Conservation (phyloP, 2,888 invertebrate species). For the Trachelus iudaicus region DNA sequence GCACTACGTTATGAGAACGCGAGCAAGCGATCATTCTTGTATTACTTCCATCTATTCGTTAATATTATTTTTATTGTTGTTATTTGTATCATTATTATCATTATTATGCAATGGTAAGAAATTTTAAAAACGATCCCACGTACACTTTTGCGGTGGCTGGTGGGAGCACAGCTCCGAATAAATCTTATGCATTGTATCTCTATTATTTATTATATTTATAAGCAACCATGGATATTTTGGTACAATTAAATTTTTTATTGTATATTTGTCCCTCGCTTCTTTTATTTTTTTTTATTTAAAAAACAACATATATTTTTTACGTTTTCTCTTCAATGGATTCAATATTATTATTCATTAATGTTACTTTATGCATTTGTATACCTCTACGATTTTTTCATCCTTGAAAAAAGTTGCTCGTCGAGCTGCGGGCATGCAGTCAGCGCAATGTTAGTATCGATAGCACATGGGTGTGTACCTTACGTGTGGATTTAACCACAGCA, state of each 20-base stretch:
- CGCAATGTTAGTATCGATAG: conserved; percentile 54
- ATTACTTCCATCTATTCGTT: conserved; percentile 25
- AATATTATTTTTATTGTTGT: conserved; percentile 31
- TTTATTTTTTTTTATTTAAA: conserved; percentile 45
- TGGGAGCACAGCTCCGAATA: conserved; percentile 65
- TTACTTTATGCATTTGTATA: conserved; percentile 33
- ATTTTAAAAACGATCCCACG: conserved; percentile 63
- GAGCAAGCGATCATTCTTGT: conserved; percentile 48
- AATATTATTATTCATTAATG: conserved; percentile 45
- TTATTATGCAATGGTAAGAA: conserved; percentile 65
- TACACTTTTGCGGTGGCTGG: conserved; percentile 55
- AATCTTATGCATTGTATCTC: conserved; percentile 63
- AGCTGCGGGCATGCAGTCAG: conserved; percentile 49
- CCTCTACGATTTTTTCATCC: conserved; percentile 33
- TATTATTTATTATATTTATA: conserved; percentile 64
- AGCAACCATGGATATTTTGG: conserved; percentile 65
- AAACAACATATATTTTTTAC: conserved; percentile 51
- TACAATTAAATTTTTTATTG: conserved; percentile 61
- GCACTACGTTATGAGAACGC: conserved; percentile 43
- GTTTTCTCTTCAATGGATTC: conserved; percentile 38
- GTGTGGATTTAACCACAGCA: conserved; percentile 31
- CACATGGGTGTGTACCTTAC: conserved; percentile 48
- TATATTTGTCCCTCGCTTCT: conserved; percentile 40
- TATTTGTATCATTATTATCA: conserved; percentile 42
- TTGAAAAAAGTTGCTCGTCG: conserved; percentile 52